phyloP scores from a whole-genome alignment of 35 echinoderm and acorn worm genomes.

The Ophioderma brevispina region DNA sequence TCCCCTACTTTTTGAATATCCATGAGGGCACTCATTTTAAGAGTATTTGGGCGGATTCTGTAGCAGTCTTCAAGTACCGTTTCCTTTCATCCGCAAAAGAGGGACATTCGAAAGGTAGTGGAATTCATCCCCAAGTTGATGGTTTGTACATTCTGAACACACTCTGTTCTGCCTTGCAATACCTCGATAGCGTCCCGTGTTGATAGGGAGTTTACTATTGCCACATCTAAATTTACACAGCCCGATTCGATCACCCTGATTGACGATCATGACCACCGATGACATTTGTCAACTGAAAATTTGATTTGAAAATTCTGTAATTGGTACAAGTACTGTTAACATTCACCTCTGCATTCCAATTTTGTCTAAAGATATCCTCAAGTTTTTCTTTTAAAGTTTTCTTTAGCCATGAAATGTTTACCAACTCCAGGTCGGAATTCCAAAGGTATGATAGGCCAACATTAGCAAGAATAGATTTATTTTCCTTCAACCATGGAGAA shows the following conservation, averaged over 20 bases:
- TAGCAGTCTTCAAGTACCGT: background rate
- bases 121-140: background rate
- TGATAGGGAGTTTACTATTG: background rate
- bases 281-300: background rate
- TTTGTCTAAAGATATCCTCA: background rate
- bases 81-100: background rate
- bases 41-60: background rate
- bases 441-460: background rate
- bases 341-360: background rate
- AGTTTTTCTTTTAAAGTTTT: background rate
- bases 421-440: background rate
- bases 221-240: background rate
- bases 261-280: background rate
- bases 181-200: background rate
- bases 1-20: background rate
- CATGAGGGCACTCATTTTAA: background rate
- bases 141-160: background rate
- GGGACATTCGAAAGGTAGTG: background rate
- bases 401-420: background rate
- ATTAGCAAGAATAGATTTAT: background rate
- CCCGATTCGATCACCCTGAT: background rate
- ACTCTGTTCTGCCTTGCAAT: background rate
- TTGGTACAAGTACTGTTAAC: background rate
- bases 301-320: slow-evolving; percentile 2
- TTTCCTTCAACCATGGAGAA: background rate